Evolutionary conservation across 2,797 vertebrate genomes (phyloP).

Genomic region (Sandelia bainsii): DNA sequence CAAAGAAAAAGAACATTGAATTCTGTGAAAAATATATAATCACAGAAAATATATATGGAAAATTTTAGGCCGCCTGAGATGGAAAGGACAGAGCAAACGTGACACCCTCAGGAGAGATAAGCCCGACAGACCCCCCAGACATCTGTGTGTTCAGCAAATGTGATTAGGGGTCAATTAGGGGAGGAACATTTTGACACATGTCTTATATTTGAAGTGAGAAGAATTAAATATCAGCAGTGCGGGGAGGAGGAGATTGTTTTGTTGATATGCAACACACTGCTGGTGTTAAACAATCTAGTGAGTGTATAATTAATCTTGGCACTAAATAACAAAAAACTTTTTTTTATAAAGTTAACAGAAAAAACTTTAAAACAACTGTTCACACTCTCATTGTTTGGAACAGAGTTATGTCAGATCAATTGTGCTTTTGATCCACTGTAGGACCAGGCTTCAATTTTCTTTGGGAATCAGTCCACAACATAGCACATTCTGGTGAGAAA

Average conservation of each 20-base stretch:
- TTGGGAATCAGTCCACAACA: slow-evolving; percentile 53
- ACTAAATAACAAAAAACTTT: slow-evolving; percentile 5
- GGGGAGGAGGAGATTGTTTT: slow-evolving; percentile 47
- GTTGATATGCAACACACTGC: slow-evolving; percentile 50
- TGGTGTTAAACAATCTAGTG: slow-evolving; percentile 39
- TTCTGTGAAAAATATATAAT: slow-evolving; percentile 20
- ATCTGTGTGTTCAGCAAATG: slow-evolving; percentile 79
- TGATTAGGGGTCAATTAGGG: slow-evolving; percentile 78
- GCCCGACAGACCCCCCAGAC: slow-evolving; percentile 62
- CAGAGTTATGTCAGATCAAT: slow-evolving; percentile 31
- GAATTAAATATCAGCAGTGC: slow-evolving; percentile 57
- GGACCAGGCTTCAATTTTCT: slow-evolving; percentile 53
- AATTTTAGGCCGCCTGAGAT: background rate
- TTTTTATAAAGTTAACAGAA: background rate
- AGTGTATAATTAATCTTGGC: slow-evolving; percentile 20
- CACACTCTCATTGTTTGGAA: slow-evolving; percentile 27
- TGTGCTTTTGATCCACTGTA: slow-evolving; percentile 41
- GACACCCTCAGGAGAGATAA: slow-evolving; percentile 71
- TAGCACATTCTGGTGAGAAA: slow-evolving; percentile 66
- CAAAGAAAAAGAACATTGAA: background rate
- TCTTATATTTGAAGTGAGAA: slow-evolving; percentile 78
- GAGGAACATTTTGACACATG: slow-evolving; percentile 81
- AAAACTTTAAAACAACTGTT: slow-evolving; percentile 24
- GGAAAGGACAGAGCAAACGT: slow-evolving; percentile 53
- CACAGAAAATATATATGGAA: slow-evolving; percentile 9